These are phyloP conservation scores for Empis livida DNA, from an alignment of 2,888 invertebrate species.

Conservation along the genomic window DNA sequence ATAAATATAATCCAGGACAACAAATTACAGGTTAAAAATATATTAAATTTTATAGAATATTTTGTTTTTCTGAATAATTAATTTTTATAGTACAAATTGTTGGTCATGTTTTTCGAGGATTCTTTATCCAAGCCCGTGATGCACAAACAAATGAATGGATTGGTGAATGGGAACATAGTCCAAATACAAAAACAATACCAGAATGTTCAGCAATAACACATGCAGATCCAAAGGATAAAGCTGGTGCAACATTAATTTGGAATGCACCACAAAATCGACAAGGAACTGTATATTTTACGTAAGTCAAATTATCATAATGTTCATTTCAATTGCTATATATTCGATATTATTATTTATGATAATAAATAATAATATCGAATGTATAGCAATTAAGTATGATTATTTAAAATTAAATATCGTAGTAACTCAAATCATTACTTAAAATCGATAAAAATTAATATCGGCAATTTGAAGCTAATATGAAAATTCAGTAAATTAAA, in stretches of 20 bases:
- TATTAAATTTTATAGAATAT: not conserved
- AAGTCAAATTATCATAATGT: too few relatives aligned
- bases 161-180: constrained; percentile 57
- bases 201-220: constrained; percentile 72
- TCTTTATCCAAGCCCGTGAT: constrained; percentile 70
- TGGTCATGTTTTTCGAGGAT: constrained; percentile 58
- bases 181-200: constrained; percentile 61
- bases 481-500: too few relatives aligned
- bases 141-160: constrained; percentile 59
- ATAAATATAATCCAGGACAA: constrained; percentile 52
- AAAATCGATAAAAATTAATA: too few relatives aligned
- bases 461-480: too few relatives aligned
- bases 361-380: too few relatives aligned
- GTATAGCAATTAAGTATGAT: too few relatives aligned
- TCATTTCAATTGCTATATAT: too few relatives aligned
- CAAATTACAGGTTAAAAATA: constrained; percentile 52
- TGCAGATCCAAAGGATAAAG: constrained; percentile 60
- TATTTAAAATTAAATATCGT: too few relatives aligned
- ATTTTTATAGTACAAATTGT: constrained; percentile 15
- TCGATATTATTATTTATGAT: not conserved
- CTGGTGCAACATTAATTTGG: constrained; percentile 61
- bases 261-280: constrained; percentile 51
- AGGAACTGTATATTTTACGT: constrained; percentile 73
- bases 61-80: not conserved
- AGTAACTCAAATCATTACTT: too few relatives aligned